These are phyloP conservation scores for Anas platyrhynchos DNA, from an alignment of 2,113 vertebrate genomes.

Conservation along the genomic window DNA sequence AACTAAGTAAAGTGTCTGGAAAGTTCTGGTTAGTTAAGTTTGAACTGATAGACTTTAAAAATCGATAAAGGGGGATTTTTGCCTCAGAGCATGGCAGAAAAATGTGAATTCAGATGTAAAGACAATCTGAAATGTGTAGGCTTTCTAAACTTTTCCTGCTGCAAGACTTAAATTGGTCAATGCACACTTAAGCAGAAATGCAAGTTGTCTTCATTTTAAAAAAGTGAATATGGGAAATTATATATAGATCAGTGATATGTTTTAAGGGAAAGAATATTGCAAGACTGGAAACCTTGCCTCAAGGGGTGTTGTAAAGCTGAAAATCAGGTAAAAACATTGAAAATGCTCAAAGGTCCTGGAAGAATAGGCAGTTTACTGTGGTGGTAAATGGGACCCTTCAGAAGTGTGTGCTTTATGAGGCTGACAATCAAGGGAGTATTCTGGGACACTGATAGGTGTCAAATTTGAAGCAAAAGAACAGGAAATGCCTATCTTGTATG, in stretches of 20 bases:
- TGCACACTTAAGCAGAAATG: background rate
- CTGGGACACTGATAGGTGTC: background rate
- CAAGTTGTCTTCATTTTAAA: background rate
- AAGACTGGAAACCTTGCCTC: background rate
- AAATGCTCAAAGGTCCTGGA: background rate
- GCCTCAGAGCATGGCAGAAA: background rate
- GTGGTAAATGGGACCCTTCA: background rate
- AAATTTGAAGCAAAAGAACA: background rate
- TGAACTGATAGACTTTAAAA: background rate
- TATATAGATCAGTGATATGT: background rate
- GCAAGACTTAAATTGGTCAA: background rate
- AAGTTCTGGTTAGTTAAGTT: background rate
- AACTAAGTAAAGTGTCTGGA: background rate
- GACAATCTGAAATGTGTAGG: background rate
- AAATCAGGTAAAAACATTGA: background rate
- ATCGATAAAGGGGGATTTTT: background rate
- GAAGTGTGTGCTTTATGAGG: background rate
- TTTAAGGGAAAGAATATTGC: background rate
- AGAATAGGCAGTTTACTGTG: background rate
- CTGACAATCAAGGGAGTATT: background rate
- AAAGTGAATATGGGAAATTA: background rate
- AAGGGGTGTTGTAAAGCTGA: background rate
- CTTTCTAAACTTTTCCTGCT: background rate
- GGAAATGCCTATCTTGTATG: background rate
- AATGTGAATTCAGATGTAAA: background rate